A percentile compares a stretch with the other conserved stretches of the same genome.
phyloP scores from a whole-genome alignment of 2,888 invertebrate genomes.

The Falcaria lacertinaria region DNA sequence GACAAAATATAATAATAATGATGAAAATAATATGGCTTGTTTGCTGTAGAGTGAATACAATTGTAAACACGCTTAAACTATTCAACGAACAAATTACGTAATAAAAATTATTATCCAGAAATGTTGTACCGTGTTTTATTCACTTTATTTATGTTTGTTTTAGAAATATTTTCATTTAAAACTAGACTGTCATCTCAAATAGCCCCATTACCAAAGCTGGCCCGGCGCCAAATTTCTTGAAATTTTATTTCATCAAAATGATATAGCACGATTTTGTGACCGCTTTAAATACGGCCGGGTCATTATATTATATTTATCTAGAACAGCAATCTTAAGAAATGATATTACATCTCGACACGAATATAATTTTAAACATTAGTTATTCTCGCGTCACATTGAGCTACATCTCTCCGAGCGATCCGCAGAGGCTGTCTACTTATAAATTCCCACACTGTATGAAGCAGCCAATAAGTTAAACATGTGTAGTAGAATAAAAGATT shows the following conservation, averaged over 20 bases:
- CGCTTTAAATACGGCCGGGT: slow-evolving; percentile 59
- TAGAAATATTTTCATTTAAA: slow-evolving; percentile 21
- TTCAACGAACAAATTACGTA: slow-evolving; percentile 59
- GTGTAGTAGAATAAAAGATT: slow-evolving; percentile 71
- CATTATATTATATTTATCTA: slow-evolving; percentile 69
- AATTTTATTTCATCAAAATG: slow-evolving; percentile 70
- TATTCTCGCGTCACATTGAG: slow-evolving; percentile 24
- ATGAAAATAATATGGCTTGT: slow-evolving; percentile 26
- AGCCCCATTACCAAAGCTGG: slow-evolving; percentile 58
- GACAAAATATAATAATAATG: no score
- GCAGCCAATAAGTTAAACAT: slow-evolving; percentile 17
- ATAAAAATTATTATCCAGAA: slow-evolving; percentile 50
- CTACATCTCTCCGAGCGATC: slow-evolving; percentile 18
- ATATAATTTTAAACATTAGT: slow-evolving; percentile 42
- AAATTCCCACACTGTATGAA: background rate
- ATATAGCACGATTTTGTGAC: slow-evolving; percentile 73
- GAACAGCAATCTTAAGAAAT: slow-evolving; percentile 52
- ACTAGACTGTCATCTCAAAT: slow-evolving; percentile 44
- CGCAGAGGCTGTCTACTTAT: slow-evolving; percentile 18
- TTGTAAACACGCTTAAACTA: slow-evolving; percentile 27
- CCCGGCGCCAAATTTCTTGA: slow-evolving; percentile 54
- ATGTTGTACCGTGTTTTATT: background rate
- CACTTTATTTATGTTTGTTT: slow-evolving; percentile 16
- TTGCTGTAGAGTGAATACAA: slow-evolving; percentile 24
- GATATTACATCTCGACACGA: no score